Conservation (phyloP, 2,888 invertebrate genomes). For the Synergus japonicus region DNA sequence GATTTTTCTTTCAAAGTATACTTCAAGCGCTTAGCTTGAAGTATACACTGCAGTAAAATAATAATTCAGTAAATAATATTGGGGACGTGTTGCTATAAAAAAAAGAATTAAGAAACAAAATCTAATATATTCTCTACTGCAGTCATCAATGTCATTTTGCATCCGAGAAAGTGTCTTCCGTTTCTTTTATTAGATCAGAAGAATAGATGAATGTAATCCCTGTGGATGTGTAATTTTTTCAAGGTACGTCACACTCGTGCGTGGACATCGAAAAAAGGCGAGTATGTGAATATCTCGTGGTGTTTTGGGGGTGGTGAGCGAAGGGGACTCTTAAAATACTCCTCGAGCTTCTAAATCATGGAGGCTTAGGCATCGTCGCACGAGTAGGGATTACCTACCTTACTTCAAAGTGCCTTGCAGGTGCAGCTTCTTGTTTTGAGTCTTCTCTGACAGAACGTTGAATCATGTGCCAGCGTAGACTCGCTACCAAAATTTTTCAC, state of each 20-base stretch:
- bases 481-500: constrained; percentile 6
- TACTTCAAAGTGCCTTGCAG: constrained; percentile 77
- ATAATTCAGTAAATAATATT: no score
- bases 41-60: no score
- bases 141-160: not conserved
- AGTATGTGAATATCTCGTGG: constrained; percentile 45
- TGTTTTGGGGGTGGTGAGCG: constrained; percentile 63
- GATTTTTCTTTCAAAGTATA: no score
- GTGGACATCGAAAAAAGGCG: constrained; percentile 30
- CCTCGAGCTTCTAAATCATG: constrained; percentile 76
- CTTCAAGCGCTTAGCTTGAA: no score
- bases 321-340: constrained; percentile 77
- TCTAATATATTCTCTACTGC: not conserved
- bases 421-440: constrained; percentile 72
- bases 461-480: constrained; percentile 69
- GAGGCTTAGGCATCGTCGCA: constrained; percentile 75
- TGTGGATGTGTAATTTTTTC: constrained; percentile 35
- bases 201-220: constrained; percentile 35
- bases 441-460: constrained; percentile 68
- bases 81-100: not conserved
- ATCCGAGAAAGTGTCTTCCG: not conserved
- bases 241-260: constrained; percentile 21
- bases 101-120: not conserved
- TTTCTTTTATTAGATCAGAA: constrained; percentile 6
- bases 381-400: constrained; percentile 75